phyloP scores from a whole-genome alignment of 2,113 vertebrate species.

The Nothocercus nigrocapillus region DNA sequence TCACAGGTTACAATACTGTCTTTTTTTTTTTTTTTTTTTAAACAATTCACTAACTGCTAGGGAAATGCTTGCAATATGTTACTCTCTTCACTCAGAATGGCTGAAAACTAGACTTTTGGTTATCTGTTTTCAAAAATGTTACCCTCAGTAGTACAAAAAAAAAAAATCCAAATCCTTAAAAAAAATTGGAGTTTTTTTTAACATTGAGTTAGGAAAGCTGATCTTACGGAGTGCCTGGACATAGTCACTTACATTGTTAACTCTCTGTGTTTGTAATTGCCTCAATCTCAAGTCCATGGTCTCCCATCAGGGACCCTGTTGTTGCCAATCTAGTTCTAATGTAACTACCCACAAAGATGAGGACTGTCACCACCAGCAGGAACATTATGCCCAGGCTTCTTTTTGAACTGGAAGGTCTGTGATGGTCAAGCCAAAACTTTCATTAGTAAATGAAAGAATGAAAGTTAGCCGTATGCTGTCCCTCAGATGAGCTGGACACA shows the following conservation, averaged over 20 bases:
- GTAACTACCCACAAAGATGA: neutral
- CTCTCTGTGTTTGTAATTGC: neutral
- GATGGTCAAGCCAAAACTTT: neutral
- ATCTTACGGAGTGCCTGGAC: neutral
- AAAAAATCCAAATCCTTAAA: neutral
- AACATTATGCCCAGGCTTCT: neutral
- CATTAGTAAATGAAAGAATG: neutral
- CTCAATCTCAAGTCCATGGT: neutral
- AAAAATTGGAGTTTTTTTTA: neutral
- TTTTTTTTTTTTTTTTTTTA: neutral
- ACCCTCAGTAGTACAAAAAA: neutral
- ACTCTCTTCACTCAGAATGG: constrained; percentile 86
- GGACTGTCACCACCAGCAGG: neutral
- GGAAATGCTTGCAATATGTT: neutral
- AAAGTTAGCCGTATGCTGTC: neutral
- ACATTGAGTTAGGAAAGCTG: neutral
- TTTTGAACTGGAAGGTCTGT: neutral
- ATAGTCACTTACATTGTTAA: neutral
- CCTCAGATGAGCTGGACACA: neutral
- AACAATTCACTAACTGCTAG: neutral
- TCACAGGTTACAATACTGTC: neutral
- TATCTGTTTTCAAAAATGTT: constrained; percentile 70
- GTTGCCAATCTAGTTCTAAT: neutral
- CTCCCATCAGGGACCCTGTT: neutral
- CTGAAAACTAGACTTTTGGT: constrained; percentile 83